Conservation (phyloP, 1,140 invertebrate genomes). For the Drosophila neocordata region DNA sequence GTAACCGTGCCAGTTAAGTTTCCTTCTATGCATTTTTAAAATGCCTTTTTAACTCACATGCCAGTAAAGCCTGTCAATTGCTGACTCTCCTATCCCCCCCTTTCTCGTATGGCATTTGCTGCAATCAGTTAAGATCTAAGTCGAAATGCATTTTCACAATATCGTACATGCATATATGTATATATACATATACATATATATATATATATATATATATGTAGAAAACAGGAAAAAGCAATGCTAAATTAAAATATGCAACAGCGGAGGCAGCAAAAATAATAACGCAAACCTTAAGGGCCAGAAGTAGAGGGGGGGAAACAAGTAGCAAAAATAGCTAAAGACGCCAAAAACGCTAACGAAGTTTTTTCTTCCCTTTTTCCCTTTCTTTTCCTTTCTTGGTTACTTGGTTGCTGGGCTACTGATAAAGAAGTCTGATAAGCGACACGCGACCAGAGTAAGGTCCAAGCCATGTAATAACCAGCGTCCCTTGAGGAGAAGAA, state of each 20-base stretch:
- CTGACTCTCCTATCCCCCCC: neutral
- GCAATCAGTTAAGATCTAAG: slow-evolving; percentile 75
- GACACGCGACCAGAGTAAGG: slow-evolving; percentile 63
- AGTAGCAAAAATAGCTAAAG: slow-evolving; percentile 76
- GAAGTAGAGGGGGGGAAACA: slow-evolving; percentile 48
- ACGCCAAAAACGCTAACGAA: slow-evolving; percentile 73
- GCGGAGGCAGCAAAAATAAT: slow-evolving; percentile 49
- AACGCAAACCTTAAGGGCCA: slow-evolving; percentile 48
- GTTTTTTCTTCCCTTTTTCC: slow-evolving; percentile 40
- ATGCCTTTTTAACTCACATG: slow-evolving; percentile 59
- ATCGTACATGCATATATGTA: slow-evolving; percentile 61
- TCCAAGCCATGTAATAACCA: slow-evolving; percentile 35
- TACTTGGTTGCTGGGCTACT: slow-evolving; percentile 13
- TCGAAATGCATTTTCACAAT: slow-evolving; percentile 80
- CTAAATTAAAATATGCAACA: slow-evolving; percentile 58
- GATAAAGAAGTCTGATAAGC: slow-evolving; percentile 75
- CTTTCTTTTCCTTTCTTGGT: neutral
- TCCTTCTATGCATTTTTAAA: neutral
- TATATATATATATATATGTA: slow-evolving; percentile 26
- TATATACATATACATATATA: slow-evolving; percentile 33
- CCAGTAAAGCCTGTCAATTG: slow-evolving; percentile 62
- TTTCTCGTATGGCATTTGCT: slow-evolving; percentile 13
- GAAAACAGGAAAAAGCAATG: slow-evolving; percentile 31
- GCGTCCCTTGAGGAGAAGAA: slow-evolving; percentile 8
- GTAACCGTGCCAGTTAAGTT: neutral